These are phyloP conservation scores for Gasterosteus nipponicus DNA, from an alignment of 2,113 vertebrate genomes.

Conservation along the genomic window DNA sequence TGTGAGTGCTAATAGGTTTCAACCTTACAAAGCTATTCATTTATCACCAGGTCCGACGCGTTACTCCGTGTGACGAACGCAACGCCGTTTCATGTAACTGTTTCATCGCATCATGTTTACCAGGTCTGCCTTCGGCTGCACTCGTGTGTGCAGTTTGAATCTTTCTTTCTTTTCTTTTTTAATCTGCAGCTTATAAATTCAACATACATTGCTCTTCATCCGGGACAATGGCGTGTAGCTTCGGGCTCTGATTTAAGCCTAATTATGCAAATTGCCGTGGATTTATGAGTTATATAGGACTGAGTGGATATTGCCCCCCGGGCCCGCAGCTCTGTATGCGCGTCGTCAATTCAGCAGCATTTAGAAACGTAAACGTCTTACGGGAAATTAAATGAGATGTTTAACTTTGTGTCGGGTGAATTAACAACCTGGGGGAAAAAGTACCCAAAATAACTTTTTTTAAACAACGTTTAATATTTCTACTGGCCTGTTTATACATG, in stretches of 20 bases:
- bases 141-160: constrained; percentile 44
- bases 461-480: neutral
- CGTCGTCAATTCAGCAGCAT: constrained; percentile 13
- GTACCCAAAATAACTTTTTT: neutral
- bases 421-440: neutral
- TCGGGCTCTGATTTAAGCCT: constrained; percentile 73
- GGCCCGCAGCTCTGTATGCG: constrained; percentile 30
- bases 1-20: constrained; percentile 87
- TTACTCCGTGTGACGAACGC: constrained; percentile 21
- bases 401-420: neutral
- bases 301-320: constrained; percentile 61
- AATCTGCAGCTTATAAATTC: constrained; percentile 45
- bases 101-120: constrained; percentile 15
- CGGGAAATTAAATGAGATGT: neutral
- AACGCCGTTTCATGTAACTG: constrained; percentile 3
- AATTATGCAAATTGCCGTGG: constrained; percentile 76
- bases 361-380: neutral
- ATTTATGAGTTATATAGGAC: constrained; percentile 72
- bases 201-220: constrained; percentile 47
- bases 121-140: constrained; percentile 29
- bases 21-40: constrained; percentile 81
- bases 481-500: neutral
- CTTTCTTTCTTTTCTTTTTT: constrained; percentile 23
- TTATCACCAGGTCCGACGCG: constrained; percentile 82
- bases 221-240: constrained; percentile 58